Conservation (phyloP, 2,113 vertebrate genomes). For the Engystomops pustulosus region DNA sequence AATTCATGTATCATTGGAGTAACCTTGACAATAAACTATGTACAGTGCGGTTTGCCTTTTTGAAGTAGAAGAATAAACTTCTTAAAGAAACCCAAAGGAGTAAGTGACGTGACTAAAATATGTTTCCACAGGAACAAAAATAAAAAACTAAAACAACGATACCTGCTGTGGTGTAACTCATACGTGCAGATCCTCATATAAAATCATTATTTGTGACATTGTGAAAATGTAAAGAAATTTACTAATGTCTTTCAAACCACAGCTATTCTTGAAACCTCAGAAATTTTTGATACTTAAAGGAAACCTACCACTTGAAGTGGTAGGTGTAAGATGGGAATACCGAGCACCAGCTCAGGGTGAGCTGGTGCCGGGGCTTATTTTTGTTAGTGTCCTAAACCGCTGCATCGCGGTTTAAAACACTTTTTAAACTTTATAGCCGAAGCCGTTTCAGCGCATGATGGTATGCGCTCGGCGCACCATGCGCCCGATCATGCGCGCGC, state of each 20-base stretch:
- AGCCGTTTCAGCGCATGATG: too few species aligned
- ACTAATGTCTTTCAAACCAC: neutral
- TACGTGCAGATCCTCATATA: neutral
- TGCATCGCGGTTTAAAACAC: too few species aligned
- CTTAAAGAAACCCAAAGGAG: slow-evolving; percentile 33
- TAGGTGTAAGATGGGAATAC: too few species aligned
- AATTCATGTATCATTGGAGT: slow-evolving; percentile 49
- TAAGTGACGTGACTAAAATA: neutral
- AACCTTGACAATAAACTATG: slow-evolving; percentile 51
- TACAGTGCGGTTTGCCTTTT: slow-evolving; percentile 35
- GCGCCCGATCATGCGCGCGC: too few species aligned
- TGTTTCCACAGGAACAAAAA: neutral
- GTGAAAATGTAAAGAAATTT: neutral
- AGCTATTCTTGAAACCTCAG: too few species aligned
- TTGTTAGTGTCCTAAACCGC: too few species aligned
- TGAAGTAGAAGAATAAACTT: slow-evolving; percentile 29
- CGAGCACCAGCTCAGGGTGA: too few species aligned
- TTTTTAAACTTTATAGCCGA: too few species aligned
- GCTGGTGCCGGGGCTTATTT: too few species aligned
- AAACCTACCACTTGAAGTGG: too few species aligned
- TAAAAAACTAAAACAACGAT: slow-evolving; percentile 8
- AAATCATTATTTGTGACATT: slow-evolving; percentile 21
- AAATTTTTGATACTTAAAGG: too few species aligned
- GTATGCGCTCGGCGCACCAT: too few species aligned
- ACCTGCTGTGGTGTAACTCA: slow-evolving; percentile 20